phyloP scores from a whole-genome alignment of 2,888 invertebrate species.

The Lagria hirta region DNA sequence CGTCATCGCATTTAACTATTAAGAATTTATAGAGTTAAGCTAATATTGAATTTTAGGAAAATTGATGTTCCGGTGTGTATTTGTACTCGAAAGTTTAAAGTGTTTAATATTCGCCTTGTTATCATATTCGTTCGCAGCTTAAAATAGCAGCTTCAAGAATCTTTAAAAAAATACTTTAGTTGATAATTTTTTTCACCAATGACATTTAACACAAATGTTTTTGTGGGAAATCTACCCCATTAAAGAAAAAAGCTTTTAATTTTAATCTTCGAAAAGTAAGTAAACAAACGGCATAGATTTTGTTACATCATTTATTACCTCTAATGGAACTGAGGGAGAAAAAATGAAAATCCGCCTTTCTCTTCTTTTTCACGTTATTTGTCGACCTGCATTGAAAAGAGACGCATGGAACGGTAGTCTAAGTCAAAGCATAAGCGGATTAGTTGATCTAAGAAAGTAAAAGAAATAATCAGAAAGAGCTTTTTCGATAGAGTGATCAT shows the following conservation, averaged over 20 bases:
- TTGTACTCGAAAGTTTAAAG: too few relatives aligned
- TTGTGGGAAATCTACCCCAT: too few relatives aligned
- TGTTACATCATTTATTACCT: slow-evolving; percentile 49
- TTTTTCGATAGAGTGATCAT: slow-evolving; percentile 36
- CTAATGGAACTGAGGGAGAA: slow-evolving; percentile 43
- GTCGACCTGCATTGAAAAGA: slow-evolving; percentile 21
- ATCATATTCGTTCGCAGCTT: too few relatives aligned
- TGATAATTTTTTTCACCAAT: too few relatives aligned
- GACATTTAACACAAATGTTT: too few relatives aligned
- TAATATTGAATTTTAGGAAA: too few relatives aligned
- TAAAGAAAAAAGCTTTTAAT: slow-evolving; percentile 40
- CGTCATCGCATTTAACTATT: slow-evolving; percentile 28
- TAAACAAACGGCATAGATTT: slow-evolving; percentile 45
- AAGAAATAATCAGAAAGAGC: slow-evolving; percentile 40
- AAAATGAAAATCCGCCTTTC: slow-evolving; percentile 29
- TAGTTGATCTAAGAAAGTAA: slow-evolving; percentile 40
- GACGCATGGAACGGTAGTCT: too few relatives aligned
- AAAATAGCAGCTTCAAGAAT: too few relatives aligned
- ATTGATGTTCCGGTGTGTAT: too few relatives aligned
- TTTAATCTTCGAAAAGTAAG: slow-evolving; percentile 38
- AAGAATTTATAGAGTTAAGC: slow-evolving; percentile 36
- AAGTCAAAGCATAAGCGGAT: slow-evolving; percentile 42
- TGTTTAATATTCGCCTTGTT: too few relatives aligned
- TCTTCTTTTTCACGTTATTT: slow-evolving; percentile 28
- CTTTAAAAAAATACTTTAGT: too few relatives aligned